phyloP scores from a whole-genome alignment of 2,888 invertebrate species.

The Cepaea hortensis region DNA sequence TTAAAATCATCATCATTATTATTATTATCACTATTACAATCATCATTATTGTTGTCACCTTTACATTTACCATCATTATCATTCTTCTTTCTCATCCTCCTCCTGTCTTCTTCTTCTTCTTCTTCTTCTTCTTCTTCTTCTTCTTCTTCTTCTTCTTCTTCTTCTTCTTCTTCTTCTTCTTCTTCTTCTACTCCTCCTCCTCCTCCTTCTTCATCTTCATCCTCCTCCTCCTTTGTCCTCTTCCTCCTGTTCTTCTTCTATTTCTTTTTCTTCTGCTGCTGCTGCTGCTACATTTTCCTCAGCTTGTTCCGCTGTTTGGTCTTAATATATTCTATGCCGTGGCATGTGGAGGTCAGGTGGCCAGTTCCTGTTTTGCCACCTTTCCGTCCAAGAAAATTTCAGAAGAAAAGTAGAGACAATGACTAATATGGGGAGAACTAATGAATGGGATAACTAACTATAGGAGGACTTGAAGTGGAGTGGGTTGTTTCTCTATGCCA shows the following conservation, averaged over 20 bases:
- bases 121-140: neutral
- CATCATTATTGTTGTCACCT: neutral
- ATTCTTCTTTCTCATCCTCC: no score
- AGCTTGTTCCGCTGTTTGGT: neutral
- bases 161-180: conserved; percentile 16
- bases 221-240: neutral
- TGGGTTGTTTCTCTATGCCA: no score
- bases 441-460: no score
- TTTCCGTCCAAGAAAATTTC: neutral
- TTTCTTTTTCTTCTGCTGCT: neutral
- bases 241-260: conserved; percentile 10
- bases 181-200: conserved; percentile 34
- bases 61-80: neutral
- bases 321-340: neutral
- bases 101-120: neutral
- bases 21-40: neutral
- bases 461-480: no score
- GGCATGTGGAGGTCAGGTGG: neutral
- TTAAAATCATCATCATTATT: neutral
- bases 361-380: neutral
- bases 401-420: no score
- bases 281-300: neutral
- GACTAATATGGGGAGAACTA: no score
- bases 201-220: conserved; percentile 19
- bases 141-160: conserved; percentile 3